phyloP scores from a whole-genome alignment of 2,113 vertebrate genomes.

The Labeo catla region DNA sequence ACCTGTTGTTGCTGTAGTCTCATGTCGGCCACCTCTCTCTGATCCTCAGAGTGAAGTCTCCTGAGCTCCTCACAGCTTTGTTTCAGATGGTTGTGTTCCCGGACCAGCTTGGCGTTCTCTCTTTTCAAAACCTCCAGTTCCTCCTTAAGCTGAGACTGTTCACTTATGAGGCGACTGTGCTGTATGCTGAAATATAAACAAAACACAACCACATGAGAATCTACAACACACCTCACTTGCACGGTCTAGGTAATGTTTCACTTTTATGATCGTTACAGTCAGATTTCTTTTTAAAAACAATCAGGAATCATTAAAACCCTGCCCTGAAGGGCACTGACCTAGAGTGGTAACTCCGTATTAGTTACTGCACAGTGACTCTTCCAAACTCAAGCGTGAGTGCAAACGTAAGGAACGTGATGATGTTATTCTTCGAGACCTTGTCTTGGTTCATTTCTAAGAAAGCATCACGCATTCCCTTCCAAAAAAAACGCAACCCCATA shows the following conservation, averaged over 20 bases:
- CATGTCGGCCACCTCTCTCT: constrained; percentile 91
- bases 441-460: not conserved
- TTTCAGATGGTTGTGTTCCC: constrained; percentile 94
- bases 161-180: constrained; percentile 91
- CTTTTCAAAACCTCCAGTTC: constrained; percentile 90
- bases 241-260: not conserved
- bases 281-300: not conserved
- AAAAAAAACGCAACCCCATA: not conserved
- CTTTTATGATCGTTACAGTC: not conserved
- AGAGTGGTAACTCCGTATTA: not conserved
- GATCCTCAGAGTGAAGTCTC: constrained; percentile 89
- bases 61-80: constrained; percentile 96
- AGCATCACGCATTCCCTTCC: not conserved
- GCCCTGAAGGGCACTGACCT: not conserved
- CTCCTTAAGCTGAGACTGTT: constrained; percentile 94
- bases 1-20: constrained; percentile 96
- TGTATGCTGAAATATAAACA: constrained; percentile 72
- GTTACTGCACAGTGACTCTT: not conserved
- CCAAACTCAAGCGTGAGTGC: not conserved
- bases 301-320: not conserved
- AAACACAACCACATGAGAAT: constrained; percentile 10
- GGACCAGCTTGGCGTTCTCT: constrained; percentile 87
- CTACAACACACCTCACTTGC: not conserved
- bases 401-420: not conserved
- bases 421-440: not conserved